Conservation (phyloP, 1,140 invertebrate genomes). For the Nephila pilipes region DNA sequence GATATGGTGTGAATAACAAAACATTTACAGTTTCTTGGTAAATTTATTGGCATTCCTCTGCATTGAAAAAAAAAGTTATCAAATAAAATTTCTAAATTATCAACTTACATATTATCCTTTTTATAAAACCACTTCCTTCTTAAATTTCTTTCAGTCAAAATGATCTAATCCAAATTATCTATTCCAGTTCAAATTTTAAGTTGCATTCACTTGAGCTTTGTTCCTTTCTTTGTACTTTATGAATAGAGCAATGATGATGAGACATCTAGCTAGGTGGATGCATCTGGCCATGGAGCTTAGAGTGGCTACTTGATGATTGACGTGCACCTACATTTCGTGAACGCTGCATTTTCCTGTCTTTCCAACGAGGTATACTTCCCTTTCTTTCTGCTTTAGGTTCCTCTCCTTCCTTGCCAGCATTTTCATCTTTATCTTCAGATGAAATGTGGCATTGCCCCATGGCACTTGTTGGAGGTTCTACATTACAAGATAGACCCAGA, state of each 20-base stretch:
- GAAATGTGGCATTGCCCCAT: constrained; percentile 9
- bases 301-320: neutral
- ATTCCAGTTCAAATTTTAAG: neutral
- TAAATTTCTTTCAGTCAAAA: too few relatives aligned
- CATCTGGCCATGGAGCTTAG: neutral
- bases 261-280: neutral
- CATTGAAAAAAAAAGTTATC: too few relatives aligned
- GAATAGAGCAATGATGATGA: neutral
- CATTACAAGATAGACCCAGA: constrained; percentile 2
- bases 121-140: neutral
- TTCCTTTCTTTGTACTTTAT: constrained; percentile 17
- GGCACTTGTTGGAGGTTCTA: neutral
- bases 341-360: constrained; percentile 12
- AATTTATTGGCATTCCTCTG: too few relatives aligned
- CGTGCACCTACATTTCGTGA: constrained; percentile 1
- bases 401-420: neutral
- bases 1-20: too few relatives aligned
- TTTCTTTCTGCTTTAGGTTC: neutral
- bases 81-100: constrained; percentile 1
- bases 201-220: constrained; percentile 9
- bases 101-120: neutral
- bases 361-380: constrained; percentile 1
- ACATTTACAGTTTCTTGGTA: too few relatives aligned
- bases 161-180: neutral
- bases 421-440: constrained; percentile 16